These are phyloP conservation scores for Euplagia quadripunctaria DNA, from an alignment of 2,888 invertebrate species.

Conservation along the genomic window DNA sequence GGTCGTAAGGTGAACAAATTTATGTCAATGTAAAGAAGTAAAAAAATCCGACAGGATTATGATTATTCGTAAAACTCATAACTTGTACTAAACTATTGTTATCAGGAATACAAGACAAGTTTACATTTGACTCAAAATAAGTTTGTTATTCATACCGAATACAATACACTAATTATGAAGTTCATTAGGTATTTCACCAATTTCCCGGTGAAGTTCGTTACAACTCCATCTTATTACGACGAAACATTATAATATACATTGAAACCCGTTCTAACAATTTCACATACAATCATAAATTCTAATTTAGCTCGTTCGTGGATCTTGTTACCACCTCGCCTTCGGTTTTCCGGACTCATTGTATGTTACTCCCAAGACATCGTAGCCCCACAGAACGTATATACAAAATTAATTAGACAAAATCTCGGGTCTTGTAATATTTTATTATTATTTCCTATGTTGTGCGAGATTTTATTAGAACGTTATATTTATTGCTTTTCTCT, in stretches of 20 bases:
- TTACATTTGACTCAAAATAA: slow-evolving; percentile 7
- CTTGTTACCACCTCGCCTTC: slow-evolving; percentile 81
- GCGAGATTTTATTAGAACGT: slow-evolving; percentile 81
- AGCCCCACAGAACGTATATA: slow-evolving; percentile 81
- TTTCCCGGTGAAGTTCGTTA: slow-evolving; percentile 68
- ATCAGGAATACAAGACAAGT: not conserved
- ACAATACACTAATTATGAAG: slow-evolving; percentile 68
- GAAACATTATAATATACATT: slow-evolving; percentile 74
- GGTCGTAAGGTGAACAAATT: not conserved
- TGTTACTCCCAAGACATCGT: slow-evolving; percentile 84
- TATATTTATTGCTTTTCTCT: slow-evolving; percentile 83
- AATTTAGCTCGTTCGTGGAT: slow-evolving; percentile 84
- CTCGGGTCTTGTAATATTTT: slow-evolving; percentile 85
- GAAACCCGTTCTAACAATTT: slow-evolving; percentile 84
- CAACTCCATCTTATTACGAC: slow-evolving; percentile 65
- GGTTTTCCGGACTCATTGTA: slow-evolving; percentile 83
- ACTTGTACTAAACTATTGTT: not conserved
- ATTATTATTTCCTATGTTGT: slow-evolving; percentile 84
- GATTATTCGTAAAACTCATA: not conserved
- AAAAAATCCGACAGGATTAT: too few species aligned
- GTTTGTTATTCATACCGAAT: slow-evolving; percentile 46
- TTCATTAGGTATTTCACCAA: slow-evolving; percentile 66
- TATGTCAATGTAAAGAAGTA: not conserved
- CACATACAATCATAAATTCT: slow-evolving; percentile 87
- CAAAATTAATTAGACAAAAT: slow-evolving; percentile 87